Conservation (phyloP, 2,113 vertebrate species). For the Laticauda colubrina region DNA sequence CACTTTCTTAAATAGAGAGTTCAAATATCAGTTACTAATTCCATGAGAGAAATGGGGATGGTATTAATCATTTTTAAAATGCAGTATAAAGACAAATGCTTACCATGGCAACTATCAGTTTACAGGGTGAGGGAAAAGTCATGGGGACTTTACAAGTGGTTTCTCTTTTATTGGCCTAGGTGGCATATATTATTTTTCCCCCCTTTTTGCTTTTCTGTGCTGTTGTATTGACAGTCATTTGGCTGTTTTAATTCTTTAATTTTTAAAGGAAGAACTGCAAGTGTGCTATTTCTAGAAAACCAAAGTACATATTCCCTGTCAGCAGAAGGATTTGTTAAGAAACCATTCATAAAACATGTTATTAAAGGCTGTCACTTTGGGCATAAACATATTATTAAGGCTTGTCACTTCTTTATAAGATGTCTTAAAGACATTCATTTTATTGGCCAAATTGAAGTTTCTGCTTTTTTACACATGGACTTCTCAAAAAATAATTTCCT, state of each 20-base stretch:
- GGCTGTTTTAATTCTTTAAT: constrained; percentile 25
- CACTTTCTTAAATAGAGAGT: constrained; percentile 2
- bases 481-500: constrained; percentile 23
- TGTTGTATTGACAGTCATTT: constrained; percentile 21
- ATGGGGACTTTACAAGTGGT: constrained; percentile 27
- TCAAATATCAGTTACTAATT: constrained; percentile 3
- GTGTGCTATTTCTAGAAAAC: constrained; percentile 7
- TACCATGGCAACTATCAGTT: constrained; percentile 47
- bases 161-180: constrained; percentile 29
- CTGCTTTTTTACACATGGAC: constrained; percentile 29
- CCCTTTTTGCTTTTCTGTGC: background rate
- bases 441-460: constrained; percentile 22
- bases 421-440: constrained; percentile 26
- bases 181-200: constrained; percentile 26
- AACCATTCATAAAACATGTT: background rate
- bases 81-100: constrained; percentile 32
- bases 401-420: constrained; percentile 38
- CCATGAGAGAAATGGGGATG: constrained; percentile 10
- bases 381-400: constrained; percentile 31
- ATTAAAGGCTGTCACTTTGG: constrained; percentile 44
- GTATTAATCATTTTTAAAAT: constrained; percentile 25
- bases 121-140: constrained; percentile 7
- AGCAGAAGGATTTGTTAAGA: constrained; percentile 30
- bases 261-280: constrained; percentile 28
- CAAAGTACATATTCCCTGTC: constrained; percentile 23